Conservation (phyloP, 2,113 vertebrate genomes). For the Rhynchomys soricoides region DNA sequence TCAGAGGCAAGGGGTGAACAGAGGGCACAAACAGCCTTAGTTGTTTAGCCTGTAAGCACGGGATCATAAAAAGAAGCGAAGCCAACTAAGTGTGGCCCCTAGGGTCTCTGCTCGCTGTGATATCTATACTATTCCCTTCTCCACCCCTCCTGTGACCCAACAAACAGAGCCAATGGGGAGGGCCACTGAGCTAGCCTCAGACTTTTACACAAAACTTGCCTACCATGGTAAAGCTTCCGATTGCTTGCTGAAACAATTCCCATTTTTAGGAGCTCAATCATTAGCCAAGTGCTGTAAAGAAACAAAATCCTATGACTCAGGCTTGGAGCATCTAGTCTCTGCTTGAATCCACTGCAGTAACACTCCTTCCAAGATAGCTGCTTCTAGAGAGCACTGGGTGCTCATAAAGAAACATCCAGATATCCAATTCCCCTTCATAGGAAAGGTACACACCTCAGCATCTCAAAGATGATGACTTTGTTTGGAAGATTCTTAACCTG, state of each 20-base stretch:
- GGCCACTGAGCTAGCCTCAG: neutral
- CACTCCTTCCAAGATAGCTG: neutral
- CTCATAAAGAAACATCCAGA: neutral
- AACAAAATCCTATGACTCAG: conserved; percentile 44
- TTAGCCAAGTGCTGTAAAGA: conserved; percentile 60
- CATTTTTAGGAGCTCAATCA: conserved; percentile 50
- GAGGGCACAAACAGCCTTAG: neutral
- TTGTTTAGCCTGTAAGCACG: neutral
- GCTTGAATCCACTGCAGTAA: neutral
- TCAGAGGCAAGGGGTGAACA: neutral
- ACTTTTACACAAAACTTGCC: neutral
- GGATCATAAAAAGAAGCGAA: neutral
- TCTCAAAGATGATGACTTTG: neutral
- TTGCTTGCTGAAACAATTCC: conserved; percentile 61
- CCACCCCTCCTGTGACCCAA: neutral
- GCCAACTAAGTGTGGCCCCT: neutral
- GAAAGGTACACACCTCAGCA: neutral
- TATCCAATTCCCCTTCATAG: neutral
- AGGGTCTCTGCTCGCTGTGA: neutral
- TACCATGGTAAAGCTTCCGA: neutral
- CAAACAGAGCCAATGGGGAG: neutral
- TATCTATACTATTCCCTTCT: fast-evolving
- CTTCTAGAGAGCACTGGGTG: neutral
- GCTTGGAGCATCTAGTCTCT: conserved; percentile 6
- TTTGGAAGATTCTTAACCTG: neutral